phyloP scores from a whole-genome alignment of 2,113 vertebrate genomes.

The Clupea harengus region DNA sequence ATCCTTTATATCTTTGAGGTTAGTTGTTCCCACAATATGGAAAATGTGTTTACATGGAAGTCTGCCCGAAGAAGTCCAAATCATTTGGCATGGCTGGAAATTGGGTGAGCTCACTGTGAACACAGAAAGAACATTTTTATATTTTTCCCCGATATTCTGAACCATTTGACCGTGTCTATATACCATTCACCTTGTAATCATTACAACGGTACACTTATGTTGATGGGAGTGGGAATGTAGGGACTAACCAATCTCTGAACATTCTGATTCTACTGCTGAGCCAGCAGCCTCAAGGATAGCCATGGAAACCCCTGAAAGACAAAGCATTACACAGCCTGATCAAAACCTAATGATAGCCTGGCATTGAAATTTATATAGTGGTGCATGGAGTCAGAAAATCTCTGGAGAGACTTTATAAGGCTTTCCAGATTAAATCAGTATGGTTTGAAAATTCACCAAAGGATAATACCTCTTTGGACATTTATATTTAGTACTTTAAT shows the following conservation, averaged over 20 bases:
- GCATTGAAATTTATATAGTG: no score
- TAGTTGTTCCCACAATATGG: constrained; percentile 66
- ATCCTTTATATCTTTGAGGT: constrained; percentile 47
- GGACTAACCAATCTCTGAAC: constrained; percentile 68
- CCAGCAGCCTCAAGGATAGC: constrained; percentile 84
- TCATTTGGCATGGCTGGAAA: constrained; percentile 48
- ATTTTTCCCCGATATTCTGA: background rate
- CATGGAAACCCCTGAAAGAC: constrained; percentile 80
- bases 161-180: no score
- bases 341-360: no score
- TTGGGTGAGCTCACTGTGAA: constrained; percentile 51
- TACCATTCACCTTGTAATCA: no score
- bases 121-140: background rate
- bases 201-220: no score
- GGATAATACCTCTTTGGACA: no score
- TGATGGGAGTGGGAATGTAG: background rate
- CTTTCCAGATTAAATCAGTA: no score
- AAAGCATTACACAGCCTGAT: background rate
- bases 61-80: constrained; percentile 75
- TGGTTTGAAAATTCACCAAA: no score
- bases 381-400: no score
- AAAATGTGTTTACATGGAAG: constrained; percentile 77
- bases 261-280: constrained; percentile 65
- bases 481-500: no score
- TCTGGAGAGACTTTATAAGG: no score